Conservation (phyloP, 2,888 invertebrate genomes). For the Petrolisthes cinctipes region DNA sequence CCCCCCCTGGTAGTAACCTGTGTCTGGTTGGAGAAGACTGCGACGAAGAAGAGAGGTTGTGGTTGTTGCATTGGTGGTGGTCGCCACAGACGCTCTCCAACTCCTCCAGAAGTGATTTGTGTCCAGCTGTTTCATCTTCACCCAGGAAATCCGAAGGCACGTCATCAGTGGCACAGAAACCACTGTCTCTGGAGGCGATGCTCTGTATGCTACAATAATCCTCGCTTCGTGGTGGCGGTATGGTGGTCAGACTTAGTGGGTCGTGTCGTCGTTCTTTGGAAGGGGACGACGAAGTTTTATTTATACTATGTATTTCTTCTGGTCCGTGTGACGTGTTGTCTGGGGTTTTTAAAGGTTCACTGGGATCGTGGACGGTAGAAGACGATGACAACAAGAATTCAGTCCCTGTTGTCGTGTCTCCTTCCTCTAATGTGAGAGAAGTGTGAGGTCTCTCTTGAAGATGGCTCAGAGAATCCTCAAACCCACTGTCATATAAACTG, state of each 20-base stretch:
- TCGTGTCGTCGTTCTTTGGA: no score
- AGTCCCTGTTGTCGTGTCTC: no score
- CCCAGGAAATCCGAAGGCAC: neutral
- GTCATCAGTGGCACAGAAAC: slow-evolving; percentile 40
- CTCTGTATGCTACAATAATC: slow-evolving; percentile 43
- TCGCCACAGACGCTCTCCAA: slow-evolving; percentile 12
- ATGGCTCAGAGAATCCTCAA: neutral
- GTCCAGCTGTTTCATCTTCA: neutral
- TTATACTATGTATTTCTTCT: no score
- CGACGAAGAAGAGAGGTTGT: neutral
- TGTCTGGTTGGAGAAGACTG: no score
- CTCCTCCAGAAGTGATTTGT: slow-evolving; percentile 36
- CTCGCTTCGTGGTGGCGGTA: slow-evolving; percentile 12
- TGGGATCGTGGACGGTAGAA: no score
- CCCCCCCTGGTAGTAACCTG: neutral
- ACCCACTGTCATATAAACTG: slow-evolving; percentile 15
- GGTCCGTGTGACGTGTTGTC: no score
- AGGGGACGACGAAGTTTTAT: no score
- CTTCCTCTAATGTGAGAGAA: neutral
- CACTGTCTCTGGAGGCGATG: slow-evolving; percentile 47
- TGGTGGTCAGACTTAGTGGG: no score
- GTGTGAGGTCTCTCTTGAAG: no score
- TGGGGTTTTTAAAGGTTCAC: no score
- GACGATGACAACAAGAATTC: no score
- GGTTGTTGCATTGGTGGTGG: neutral